Base-by-base conservation (phyloP, 1,140 invertebrate genomes). In the Brachionus rotundiformis region DNA sequence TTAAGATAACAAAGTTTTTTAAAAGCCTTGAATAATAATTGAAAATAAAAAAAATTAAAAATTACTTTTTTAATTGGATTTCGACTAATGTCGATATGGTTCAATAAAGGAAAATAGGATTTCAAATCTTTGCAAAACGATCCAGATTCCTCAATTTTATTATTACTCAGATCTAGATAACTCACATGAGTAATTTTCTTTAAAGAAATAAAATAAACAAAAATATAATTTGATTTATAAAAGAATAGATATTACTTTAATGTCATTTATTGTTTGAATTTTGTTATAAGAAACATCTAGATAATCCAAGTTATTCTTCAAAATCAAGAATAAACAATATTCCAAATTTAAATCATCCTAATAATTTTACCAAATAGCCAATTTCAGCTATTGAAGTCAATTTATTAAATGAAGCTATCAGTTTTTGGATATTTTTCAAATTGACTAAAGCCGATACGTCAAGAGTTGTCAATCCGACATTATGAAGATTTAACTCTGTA, bases 231-330 rank as follows among this genome's bases (percentile, higher is more conserved):
- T 27, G 13, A 25, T 23, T 23, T 23, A 2, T 23, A 19, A 73
- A 3, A 7, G 11, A 36, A 73, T 10, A 25, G 10, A 73, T 19
- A n/a, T 47, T 47, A 77, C 73, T 41, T 59, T 79, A 7, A 79
- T 59, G 6, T 41, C 59, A 41, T 41, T 25, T 0, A 79, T 11
- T 3, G 25, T 11, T 36, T 33, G 10, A 44, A 88, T 86, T 73
- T 86, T 86, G 82, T 88, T 88, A 75, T 86, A 87, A 80, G 87
- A 87, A 16, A 85, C 86, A 86, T 88, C 87, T 36, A 88, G 36
- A 63, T 83, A 81, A 75, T 83, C 83, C 33, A 83, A 44, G 59
- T 77, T 77, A 65, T 68, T 79, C 76, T 79, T 77, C 29, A 36
- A 47, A n/a, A n/a, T n/a, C n/a, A n/a, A n/a, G n/a, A n/a, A n/a